Percentiles rank a stretch among this genome's conserved stretches.
These are phyloP conservation scores for Thunnus albacares DNA, from an alignment of 2,797 vertebrate species.

Conservation along the genomic window DNA sequence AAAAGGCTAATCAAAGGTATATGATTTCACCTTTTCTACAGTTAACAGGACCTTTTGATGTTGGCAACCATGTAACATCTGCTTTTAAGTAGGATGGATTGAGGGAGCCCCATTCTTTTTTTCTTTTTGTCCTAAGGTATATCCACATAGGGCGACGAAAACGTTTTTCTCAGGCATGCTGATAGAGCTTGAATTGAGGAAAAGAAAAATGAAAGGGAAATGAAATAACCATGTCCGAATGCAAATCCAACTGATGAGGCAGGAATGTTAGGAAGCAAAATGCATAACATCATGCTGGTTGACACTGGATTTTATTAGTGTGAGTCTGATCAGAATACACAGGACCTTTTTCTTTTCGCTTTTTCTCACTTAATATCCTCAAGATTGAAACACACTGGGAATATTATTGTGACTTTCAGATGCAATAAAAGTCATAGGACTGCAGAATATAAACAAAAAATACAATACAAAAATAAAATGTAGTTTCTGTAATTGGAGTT, in stretches of 20 bases:
- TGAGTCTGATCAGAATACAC: constrained; percentile 55
- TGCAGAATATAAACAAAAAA: constrained; percentile 13
- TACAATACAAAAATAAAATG: neutral
- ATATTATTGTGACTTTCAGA: constrained; percentile 12
- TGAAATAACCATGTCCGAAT: constrained; percentile 64
- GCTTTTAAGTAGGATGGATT: constrained; percentile 75
- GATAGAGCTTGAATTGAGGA: constrained; percentile 48
- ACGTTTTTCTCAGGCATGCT: constrained; percentile 48
- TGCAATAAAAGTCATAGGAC: constrained; percentile 31
- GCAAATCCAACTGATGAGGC: constrained; percentile 62
- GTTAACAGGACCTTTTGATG: constrained; percentile 83
- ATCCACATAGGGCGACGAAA: constrained; percentile 55
- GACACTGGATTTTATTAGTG: constrained; percentile 66
- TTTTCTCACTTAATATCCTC: constrained; percentile 21
- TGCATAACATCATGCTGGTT: constrained; percentile 60
- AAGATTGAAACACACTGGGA: neutral
- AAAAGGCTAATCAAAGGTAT: constrained; percentile 83
- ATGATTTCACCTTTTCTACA: constrained; percentile 83
- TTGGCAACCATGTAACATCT: constrained; percentile 84
- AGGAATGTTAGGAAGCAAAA: constrained; percentile 56
- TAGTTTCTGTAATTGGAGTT: neutral
- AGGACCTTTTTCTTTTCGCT: constrained; percentile 2
- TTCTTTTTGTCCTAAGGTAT: constrained; percentile 51
- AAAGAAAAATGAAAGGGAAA: constrained; percentile 59
- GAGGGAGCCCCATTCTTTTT: constrained; percentile 42